Base-by-base conservation (phyloP, 1,140 invertebrate genomes). In the Episyrphus balteatus region DNA sequence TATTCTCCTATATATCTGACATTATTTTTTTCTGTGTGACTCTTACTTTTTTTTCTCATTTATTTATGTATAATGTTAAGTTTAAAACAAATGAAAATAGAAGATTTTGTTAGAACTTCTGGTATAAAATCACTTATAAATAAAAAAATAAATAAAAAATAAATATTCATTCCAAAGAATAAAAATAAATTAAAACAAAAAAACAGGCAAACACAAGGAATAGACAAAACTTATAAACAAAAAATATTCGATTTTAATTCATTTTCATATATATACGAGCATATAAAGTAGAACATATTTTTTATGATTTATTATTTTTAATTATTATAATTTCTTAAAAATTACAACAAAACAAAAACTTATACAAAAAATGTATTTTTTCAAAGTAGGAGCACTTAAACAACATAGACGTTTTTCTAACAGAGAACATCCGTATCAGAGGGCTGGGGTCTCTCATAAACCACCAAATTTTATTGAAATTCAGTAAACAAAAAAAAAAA, bases 351-450 rank as follows among this genome's bases (percentile, higher is more conserved):
- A 41, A 41, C 15, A 43, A 43, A 43, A 31, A 43, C 13, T 26
- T n/a, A 26, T 26, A 43, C 9, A n/a, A 17, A 14, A 17, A 31
- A 26, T 43, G 26, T 43, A 13, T 12, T 30, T 43, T n/a, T 43
- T 41, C 19, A 67, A 65, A 75, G 68, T 76, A 75, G 75, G 75
- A 72, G 72, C 77, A 68, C 72, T 78, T 71, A 68, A 69, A 59
- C 62, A 72, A 66, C 66, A 66, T 63, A 70, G 75, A 76, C 73
- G 73, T 78, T 75, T 79, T 80, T 75, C 83, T 84, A 76, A 83
- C 80, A 72, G 83, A 78, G 87, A 91, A 74, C 87, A 91, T 80
- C 87, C 87, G 73, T 91, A 91, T 80, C 86, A 89, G 81, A 87
- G 87, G 77, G 84, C 86, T 68, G 86, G 83, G 71, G 82, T 84